Conservation (phyloP, 2,888 invertebrate genomes). For the Galerucella pusilla region DNA sequence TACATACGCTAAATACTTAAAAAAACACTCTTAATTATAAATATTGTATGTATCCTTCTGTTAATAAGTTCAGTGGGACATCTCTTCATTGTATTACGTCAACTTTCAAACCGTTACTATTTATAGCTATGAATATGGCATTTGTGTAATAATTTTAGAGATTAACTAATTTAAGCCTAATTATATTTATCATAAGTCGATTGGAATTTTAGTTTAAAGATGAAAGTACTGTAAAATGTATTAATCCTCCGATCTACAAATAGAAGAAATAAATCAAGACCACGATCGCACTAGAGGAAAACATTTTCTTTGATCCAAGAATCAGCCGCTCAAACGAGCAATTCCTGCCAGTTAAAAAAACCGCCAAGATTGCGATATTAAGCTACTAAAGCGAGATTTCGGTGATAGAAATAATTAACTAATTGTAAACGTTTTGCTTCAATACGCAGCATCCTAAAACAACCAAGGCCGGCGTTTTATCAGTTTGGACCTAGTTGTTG, state of each 20-base stretch:
- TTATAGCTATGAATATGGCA: slow-evolving; percentile 13
- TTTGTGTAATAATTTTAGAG: slow-evolving; percentile 4
- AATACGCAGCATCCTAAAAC: too few relatives aligned
- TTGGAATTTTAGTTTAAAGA: neutral
- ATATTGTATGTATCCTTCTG: neutral
- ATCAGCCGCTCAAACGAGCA: too few relatives aligned
- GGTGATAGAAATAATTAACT: too few relatives aligned
- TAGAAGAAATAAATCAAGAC: neutral
- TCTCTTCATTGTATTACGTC: neutral
- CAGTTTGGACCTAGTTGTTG: too few relatives aligned
- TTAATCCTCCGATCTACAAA: neutral
- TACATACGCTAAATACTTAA: slow-evolving; percentile 4
- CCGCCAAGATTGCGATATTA: too few relatives aligned
- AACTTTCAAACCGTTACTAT: slow-evolving; percentile 13
- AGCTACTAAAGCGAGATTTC: too few relatives aligned
- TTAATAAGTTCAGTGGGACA: slow-evolving; percentile 15
- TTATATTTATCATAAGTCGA: neutral
- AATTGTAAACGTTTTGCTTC: too few relatives aligned
- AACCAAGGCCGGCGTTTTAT: too few relatives aligned
- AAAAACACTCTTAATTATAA: slow-evolving; percentile 2
- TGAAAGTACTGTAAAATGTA: neutral
- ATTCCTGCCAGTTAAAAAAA: too few relatives aligned
- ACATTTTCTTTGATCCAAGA: too few relatives aligned
- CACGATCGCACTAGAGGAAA: too few relatives aligned
- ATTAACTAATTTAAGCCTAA: neutral